Evolutionary conservation across 2,797 vertebrate species (phyloP), one percentile per base, ranked within the genome.

Genomic region (Macropus fuliginosus): DNA sequence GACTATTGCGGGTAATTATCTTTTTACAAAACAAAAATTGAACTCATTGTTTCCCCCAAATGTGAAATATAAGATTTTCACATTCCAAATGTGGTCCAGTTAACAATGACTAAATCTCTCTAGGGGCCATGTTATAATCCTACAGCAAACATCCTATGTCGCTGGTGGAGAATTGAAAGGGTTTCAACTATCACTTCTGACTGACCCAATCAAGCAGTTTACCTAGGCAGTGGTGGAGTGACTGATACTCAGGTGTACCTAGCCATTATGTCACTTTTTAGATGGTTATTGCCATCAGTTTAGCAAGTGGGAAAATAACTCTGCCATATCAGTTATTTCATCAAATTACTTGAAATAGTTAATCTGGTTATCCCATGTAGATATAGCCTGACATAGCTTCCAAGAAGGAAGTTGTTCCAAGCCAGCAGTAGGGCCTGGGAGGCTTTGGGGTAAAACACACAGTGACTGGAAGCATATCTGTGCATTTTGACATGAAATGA

Each of bases 401-500:
- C 92, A 91, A 56, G 28, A 54, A 91, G 40, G 54, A 27, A 74
- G 89, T 52, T 34, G 74, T n/a, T 87, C 46, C 92, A 66, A 27
- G 56, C 92, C 54, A 95, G 95, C 1, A 13, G 46, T 16, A 55
- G 54, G 93, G 91, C 92, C 57, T 90, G 94, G 56, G 91, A 94
- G 95, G 90, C 74, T 56, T 1, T 21, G 28, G 95, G 95, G 91
- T 57, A 93, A 96, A 96, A 97, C 95, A 62, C 94, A 94, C 94
- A 97, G 94, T 91, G 92, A 62, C 94, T 94, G 92, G 92, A 96
- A 95, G 96, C n/a, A 0, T 97, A 96, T 97, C 96, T 97, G 96
- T 97, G 96, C 94, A 96, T 98, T 97, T 95, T 98, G 97, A 98
- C 97, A 97, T 98, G 97, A 98, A 98, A 94, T 96, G 97, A 98